Evolutionary conservation across 2,797 vertebrate genomes (phyloP).

Genomic region (Catharus ustulatus): DNA sequence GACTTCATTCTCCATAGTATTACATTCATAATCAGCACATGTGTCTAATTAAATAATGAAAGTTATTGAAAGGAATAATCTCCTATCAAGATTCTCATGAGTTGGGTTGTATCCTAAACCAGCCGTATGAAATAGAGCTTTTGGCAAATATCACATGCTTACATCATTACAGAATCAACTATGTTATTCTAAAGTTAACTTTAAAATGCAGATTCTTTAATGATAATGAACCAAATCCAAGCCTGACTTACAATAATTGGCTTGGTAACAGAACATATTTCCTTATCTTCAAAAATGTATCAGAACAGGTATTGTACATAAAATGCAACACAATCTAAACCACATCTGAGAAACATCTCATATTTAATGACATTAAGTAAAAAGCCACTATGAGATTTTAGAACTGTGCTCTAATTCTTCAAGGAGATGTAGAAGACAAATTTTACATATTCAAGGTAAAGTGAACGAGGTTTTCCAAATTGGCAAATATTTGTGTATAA

Average conservation of each 20-base stretch:
- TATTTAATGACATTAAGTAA: not conserved
- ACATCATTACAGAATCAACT: slow-evolving; percentile 59
- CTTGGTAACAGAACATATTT: not conserved
- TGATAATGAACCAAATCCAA: slow-evolving; percentile 30
- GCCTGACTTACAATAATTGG: not conserved
- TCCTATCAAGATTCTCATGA: slow-evolving; percentile 38
- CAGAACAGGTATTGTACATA: not conserved
- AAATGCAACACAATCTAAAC: not conserved
- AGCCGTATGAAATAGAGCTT: slow-evolving; percentile 47
- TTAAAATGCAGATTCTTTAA: slow-evolving; percentile 20
- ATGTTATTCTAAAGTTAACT: slow-evolving; percentile 48
- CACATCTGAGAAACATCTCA: not conserved
- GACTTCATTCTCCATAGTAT: slow-evolving; percentile 44
- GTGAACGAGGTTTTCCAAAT: not conserved
- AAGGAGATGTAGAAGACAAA: not conserved
- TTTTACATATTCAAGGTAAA: not conserved
- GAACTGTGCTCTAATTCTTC: not conserved
- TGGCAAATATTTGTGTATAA: not conserved
- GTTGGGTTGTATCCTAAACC: slow-evolving; percentile 51
- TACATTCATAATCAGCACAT: slow-evolving; percentile 48
- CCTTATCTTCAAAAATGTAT: not conserved
- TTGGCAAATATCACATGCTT: slow-evolving; percentile 63
- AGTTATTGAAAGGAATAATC: slow-evolving; percentile 54
- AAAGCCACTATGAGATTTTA: not conserved
- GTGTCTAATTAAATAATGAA: slow-evolving; percentile 50